Base-by-base conservation (phyloP, 1,140 invertebrate genomes). In the Archivesica marissinica region DNA sequence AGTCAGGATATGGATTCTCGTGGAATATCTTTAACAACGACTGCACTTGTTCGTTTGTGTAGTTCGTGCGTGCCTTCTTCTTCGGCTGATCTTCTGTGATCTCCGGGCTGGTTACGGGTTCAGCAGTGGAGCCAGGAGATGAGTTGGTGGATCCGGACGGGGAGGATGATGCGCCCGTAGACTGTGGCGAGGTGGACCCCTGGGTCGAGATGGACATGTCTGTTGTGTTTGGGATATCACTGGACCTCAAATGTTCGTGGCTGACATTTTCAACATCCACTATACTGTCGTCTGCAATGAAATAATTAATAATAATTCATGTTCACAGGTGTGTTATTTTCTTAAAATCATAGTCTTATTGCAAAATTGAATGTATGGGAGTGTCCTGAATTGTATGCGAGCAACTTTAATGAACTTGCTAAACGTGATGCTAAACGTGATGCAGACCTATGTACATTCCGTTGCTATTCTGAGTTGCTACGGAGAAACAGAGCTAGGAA, bases 1-100 rank as follows among this genome's bases (percentile, higher is more conserved):
- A 85, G 25, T 91, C 90, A 0, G 90, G 90, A 64, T 91, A 91
- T 9, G 90, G 88, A 35, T 88, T 89, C 68, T 91, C 90, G 35
- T 87, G 86, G 78, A 89, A 91, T 0, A 89, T 83, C 47, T 88
- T 89, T 66, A 89, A 83, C 66, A 91, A 47, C 4, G 78, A 50
- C 20, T 89, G 88, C 0, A 91, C 87, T 59, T 91, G 90, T 11
- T 77, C 77, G 2, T 89, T 86, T 38, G 88, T 85, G 78, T 91
- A 91, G 52, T 88, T 89, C 0, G 90, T 91, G 28, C 90, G 66
- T 20, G 85, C 76, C 74, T 89, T 89, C 70, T 88, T 91, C 75
- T 88, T 87, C 15, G 68, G 25, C 13, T 23, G 47, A 7, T 84
- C 44, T 20, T 80, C 75, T 4, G 59, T 30, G 17, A 25, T 66